A percentile compares a stretch with the other conserved stretches of the same genome.
phyloP scores from a whole-genome alignment of 2,888 invertebrate genomes.

The Urechis unicinctus region DNA sequence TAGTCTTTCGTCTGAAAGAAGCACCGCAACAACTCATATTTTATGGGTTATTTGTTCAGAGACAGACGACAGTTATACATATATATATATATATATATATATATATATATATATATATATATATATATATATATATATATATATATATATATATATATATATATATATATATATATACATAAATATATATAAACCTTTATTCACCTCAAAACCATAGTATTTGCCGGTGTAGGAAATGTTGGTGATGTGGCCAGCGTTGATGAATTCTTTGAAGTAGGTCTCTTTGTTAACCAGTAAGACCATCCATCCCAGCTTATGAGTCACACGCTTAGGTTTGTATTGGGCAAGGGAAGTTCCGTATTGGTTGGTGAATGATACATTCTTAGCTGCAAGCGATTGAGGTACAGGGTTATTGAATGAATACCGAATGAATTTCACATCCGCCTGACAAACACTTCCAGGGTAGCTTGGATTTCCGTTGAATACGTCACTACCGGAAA shows the following conservation, averaged over 20 bases:
- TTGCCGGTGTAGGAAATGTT: neutral
- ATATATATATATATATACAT: too few species aligned
- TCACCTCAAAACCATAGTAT: neutral
- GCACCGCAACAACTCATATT: neutral
- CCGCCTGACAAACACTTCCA: neutral
- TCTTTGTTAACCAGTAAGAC: neutral
- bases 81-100: too few species aligned
- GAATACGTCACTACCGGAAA: neutral
- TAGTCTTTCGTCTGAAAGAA: slow-evolving; percentile 21
- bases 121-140: too few species aligned
- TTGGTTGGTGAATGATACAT: neutral
- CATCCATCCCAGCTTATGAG: neutral
- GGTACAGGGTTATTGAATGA: neutral
- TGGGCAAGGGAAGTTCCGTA: neutral
- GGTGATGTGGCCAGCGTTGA: neutral
- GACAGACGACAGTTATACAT: too few species aligned
- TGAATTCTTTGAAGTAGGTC: neutral
- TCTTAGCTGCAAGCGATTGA: neutral
- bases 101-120: too few species aligned
- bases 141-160: too few species aligned
- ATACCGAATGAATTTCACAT: neutral
- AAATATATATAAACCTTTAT: neutral
- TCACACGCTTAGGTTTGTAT: neutral
- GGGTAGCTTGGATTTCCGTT: neutral
- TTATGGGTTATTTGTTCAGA: too few species aligned